A percentile compares a stretch with the other conserved stretches of the same genome.
phyloP scores from a whole-genome alignment of 2,113 vertebrate species.

The Solea solea region DNA sequence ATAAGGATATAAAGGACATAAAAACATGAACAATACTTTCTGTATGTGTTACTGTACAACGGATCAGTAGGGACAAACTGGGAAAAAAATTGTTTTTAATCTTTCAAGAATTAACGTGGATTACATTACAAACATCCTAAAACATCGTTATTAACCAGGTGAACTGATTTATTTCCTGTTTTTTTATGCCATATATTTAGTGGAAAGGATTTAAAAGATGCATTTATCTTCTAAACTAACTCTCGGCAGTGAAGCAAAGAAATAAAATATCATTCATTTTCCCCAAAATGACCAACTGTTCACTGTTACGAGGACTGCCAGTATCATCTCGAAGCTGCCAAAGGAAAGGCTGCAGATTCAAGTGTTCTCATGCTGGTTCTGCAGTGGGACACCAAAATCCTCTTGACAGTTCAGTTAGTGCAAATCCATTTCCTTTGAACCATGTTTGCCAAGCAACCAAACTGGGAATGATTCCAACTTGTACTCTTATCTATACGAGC shows the following conservation, averaged over 20 bases:
- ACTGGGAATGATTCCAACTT: not conserved
- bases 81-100: too few relatives aligned
- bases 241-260: not conserved
- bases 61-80: too few relatives aligned
- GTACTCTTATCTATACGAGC: not conserved
- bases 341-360: not conserved
- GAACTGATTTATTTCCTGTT: too few relatives aligned
- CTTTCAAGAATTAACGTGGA: too few relatives aligned
- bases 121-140: too few relatives aligned
- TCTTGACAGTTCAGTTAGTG: not conserved
- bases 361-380: not conserved
- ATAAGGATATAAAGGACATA: too few relatives aligned
- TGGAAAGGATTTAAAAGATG: not conserved
- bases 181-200: too few relatives aligned
- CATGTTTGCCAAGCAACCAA: not conserved
- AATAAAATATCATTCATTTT: too few relatives aligned
- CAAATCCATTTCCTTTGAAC: not conserved
- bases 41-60: too few relatives aligned
- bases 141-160: too few relatives aligned
- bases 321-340: slow-evolving; percentile 10
- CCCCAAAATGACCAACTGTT: slow-evolving; percentile 9
- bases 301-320: not conserved
- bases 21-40: too few relatives aligned
- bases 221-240: not conserved
- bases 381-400: not conserved